Evolutionary conservation across 2,888 invertebrate genomes (phyloP).

Genomic region (Imbricaverruca yamaguchii): DNA sequence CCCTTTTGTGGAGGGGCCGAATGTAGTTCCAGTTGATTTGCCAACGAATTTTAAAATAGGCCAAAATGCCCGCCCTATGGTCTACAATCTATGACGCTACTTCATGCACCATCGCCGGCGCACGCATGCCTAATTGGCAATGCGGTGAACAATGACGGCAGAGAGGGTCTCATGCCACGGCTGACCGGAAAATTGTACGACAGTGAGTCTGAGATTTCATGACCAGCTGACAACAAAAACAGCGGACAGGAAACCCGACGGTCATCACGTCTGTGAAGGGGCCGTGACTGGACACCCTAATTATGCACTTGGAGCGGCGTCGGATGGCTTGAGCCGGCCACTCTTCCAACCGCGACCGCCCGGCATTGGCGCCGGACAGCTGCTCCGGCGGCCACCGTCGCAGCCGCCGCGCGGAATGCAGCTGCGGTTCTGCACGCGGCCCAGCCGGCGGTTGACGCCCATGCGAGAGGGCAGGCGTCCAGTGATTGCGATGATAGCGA

Average conservation of each 20-base stretch:
- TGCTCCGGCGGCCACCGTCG: background rate
- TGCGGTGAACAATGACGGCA: background rate
- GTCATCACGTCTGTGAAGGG: background rate
- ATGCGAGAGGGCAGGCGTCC: too few relatives aligned
- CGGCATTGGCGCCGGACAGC: background rate
- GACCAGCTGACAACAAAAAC: constrained; percentile 11
- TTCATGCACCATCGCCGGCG: background rate
- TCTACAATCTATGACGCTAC: too few relatives aligned
- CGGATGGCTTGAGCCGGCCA: background rate
- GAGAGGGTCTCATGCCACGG: background rate
- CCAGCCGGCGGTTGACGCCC: too few relatives aligned
- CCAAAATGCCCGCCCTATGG: too few relatives aligned
- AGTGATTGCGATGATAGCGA: too few relatives aligned
- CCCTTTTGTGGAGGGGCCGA: too few relatives aligned
- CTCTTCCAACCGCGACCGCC: background rate
- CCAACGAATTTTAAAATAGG: too few relatives aligned
- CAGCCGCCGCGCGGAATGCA: background rate
- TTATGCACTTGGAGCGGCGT: background rate
- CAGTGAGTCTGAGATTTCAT: background rate
- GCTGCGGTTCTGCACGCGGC: background rate
- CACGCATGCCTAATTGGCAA: constrained; percentile 3
- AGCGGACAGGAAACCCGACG: background rate
- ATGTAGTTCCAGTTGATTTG: too few relatives aligned
- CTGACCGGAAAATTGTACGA: background rate
- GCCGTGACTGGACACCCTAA: background rate